Evolutionary conservation across 2,113 vertebrate genomes (phyloP).

Genomic region (Oxyruncus cristatus): DNA sequence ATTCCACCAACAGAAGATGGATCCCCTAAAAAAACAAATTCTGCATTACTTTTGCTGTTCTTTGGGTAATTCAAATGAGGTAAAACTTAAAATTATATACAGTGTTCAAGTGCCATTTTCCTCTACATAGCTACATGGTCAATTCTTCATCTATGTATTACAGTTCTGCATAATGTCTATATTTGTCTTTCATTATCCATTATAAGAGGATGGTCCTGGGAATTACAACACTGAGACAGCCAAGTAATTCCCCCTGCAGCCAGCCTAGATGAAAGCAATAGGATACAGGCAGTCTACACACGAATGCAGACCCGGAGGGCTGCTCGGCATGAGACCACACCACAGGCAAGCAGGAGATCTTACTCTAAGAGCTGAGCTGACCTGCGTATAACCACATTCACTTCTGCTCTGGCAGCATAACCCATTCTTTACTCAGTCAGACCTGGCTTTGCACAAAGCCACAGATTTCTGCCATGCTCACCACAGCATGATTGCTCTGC

Average conservation of each 20-base stretch:
- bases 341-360: background rate
- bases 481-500: background rate
- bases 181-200: background rate
- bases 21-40: background rate
- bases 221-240: background rate
- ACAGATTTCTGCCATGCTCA: background rate
- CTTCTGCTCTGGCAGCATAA: background rate
- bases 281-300: background rate
- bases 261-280: background rate
- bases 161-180: background rate
- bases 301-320: background rate
- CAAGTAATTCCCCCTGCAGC: background rate
- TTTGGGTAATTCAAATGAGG: background rate
- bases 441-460: background rate
- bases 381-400: rapidly evolving
- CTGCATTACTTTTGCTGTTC: background rate
- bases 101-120: background rate
- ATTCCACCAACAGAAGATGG: background rate
- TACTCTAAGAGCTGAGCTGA: background rate
- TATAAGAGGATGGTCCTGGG: background rate
- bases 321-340: background rate
- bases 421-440: background rate
- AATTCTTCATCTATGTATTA: background rate
- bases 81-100: background rate
- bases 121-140: background rate